Base-by-base conservation (phyloP, 2,888 invertebrate genomes). In the Folsomia manolachei region DNA sequence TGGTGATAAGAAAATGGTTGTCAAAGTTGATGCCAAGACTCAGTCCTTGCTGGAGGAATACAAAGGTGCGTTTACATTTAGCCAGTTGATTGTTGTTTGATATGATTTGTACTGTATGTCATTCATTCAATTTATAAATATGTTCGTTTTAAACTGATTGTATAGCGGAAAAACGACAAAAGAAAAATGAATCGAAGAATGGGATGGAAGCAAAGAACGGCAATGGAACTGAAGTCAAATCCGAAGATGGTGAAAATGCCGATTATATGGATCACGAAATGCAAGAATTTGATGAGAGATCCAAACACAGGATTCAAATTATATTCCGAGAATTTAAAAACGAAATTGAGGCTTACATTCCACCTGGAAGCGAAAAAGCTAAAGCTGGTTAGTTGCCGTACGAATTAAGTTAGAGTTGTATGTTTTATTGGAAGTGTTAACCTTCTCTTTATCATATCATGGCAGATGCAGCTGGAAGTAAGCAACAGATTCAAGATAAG, bases 21-120 rank as follows among this genome's bases (percentile, higher is more conserved):
- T 97, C 27, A 94, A 95, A 86, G 96, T 97, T 26, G 98, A 98
- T 86, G 95, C 96, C 74, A 98, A 98, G 88, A 96, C 97, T 82
- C 95, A 95, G 87, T 91, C 92, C 72, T 89, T 95, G 76, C 88
- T 98, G 79, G 96, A 97, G 84, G 93, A 94, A 77, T 97, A 94
- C 85, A 95, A 95, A 87, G 82, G 82, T 73, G 79, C 11, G 21
- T 60, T 56, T 7, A 18, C 9, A 11, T 51, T 51, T 51, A 18
- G 9, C 18, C 18, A 53, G 75, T 60, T 27, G 4, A 60, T 60
- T 26, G 23, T 56, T 39, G 14, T 9, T 56, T 62, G 24, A 60
- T 63, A n/a, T 19, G 1, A 53, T 63, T 63, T 23, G 19, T 27
- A 24, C 23, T 69, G 21, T 39, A 14, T 39, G 39, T 39, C 14